Base-by-base conservation (phyloP, 2,888 invertebrate species). In the Osedax frankpressi region DNA sequence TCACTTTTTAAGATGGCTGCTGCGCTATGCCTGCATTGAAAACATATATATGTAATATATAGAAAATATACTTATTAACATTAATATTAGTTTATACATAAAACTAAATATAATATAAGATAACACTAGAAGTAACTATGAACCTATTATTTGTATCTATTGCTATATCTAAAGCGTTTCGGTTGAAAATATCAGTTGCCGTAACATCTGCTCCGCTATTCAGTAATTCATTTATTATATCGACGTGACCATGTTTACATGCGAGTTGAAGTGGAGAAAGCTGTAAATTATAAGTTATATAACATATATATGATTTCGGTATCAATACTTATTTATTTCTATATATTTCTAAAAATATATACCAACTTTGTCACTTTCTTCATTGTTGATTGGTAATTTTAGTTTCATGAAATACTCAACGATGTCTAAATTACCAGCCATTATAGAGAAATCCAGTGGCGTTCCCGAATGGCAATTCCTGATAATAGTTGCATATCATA, bases 391-490 rank as follows among this genome's bases (percentile, higher is more conserved):
- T 19, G 72, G 30, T 1, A 72, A 60, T 27, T 72, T 70, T 14
- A 72, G 30, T 24, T 74, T 27, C n/a, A 74, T 27, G 24, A 74
- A n/a, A 26, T 65, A 67, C 25, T 72, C 44, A 3, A 72, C 68
- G 2, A 69, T 68, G 14, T 29, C 65, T 1, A 29, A 65, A 2
- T 73, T 65, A 14, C 74, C 74, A 3, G 26, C 24, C 3, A n/a
- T n/a, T 30, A 59, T 59, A 3, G 74, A 71, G 19, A 65, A 24
- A 60, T 72, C 72, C 59, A 74, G 30, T 2, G 74, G 74, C 6
- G 74, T 74, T 73, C 75, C 73, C 11, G 63, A 29, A 14, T 68
- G 60, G 28, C 75, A 73, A 71, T 75, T 75, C 3, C 75, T 75
- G 30, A 25, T 27, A 65, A 59, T 59, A 2, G 24, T 65, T 2